Evolutionary conservation across 2,888 invertebrate species (phyloP).

Genomic region (Aspidiotus rigidus): DNA sequence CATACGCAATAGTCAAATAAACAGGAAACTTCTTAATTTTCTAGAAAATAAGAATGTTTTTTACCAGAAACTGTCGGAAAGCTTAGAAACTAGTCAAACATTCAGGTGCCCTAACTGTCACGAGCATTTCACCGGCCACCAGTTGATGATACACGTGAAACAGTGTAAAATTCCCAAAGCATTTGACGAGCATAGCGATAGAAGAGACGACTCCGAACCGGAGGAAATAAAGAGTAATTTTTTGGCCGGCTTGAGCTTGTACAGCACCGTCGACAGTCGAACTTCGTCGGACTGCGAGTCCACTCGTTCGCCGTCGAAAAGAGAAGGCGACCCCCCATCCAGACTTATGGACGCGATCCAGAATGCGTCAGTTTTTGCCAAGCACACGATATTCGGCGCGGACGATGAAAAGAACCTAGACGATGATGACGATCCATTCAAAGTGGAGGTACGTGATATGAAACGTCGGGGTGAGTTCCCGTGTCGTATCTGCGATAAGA

Average conservation of each 20-base stretch:
- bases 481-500: slow-evolving; percentile 76
- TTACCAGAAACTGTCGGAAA: slow-evolving; percentile 24
- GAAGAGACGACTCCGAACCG: slow-evolving; percentile 11
- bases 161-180: slow-evolving; percentile 22
- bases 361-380: background rate
- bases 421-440: slow-evolving; percentile 29
- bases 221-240: slow-evolving; percentile 25
- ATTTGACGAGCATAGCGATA: slow-evolving; percentile 7
- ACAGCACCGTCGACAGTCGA: slow-evolving; percentile 14
- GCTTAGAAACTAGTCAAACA: slow-evolving; percentile 28
- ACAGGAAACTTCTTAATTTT: slow-evolving; percentile 22
- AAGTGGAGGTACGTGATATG: slow-evolving; percentile 49
- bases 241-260: slow-evolving; percentile 25
- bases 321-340: background rate
- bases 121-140: slow-evolving; percentile 22
- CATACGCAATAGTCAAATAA: slow-evolving; percentile 26
- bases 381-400: background rate
- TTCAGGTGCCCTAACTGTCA: slow-evolving; percentile 22
- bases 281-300: slow-evolving; percentile 15
- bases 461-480: slow-evolving; percentile 81
- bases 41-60: slow-evolving; percentile 24
- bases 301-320: slow-evolving; percentile 3
- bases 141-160: slow-evolving; percentile 26
- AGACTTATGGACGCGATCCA: slow-evolving; percentile 2
- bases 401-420: slow-evolving; percentile 3